A percentile compares a stretch with the other conserved stretches of the same genome.
Conservation (phyloP, 2,113 vertebrate species). For the Gila orcuttii region DNA sequence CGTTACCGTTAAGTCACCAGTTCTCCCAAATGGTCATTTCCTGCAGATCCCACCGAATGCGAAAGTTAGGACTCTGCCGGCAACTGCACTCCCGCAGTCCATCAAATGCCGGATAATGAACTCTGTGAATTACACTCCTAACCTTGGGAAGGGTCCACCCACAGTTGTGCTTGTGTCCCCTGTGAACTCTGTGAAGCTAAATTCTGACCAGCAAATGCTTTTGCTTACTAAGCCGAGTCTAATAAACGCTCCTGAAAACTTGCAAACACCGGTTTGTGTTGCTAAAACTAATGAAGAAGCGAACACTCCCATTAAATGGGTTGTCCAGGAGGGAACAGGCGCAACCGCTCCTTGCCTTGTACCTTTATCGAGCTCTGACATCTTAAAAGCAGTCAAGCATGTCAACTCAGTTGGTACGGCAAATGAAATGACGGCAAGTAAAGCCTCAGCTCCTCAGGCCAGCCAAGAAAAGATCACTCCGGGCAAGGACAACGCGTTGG, state of each 20-base stretch:
- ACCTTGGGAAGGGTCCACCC: slow-evolving; percentile 61
- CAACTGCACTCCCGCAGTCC: slow-evolving; percentile 75
- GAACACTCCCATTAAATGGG: slow-evolving; percentile 81
- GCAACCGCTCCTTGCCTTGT: slow-evolving; percentile 66
- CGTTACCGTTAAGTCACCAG: slow-evolving; percentile 66
- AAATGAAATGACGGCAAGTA: slow-evolving; percentile 49
- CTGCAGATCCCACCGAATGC: slow-evolving; percentile 84
- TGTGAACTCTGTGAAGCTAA: slow-evolving; percentile 77
- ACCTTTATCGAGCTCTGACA: slow-evolving; percentile 76
- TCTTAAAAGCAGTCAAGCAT: slow-evolving; percentile 74
- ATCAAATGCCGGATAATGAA: slow-evolving; percentile 81
- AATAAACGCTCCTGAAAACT: slow-evolving; percentile 26
- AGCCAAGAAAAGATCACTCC: slow-evolving; percentile 65
- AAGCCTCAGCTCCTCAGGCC: slow-evolving; percentile 37
- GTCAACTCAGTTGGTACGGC: slow-evolving; percentile 57
- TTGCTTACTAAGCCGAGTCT: slow-evolving; percentile 58
- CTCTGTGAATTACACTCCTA: slow-evolving; percentile 58
- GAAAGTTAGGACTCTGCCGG: slow-evolving; percentile 80
- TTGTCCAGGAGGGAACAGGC: slow-evolving; percentile 77
- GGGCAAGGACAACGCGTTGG: slow-evolving; percentile 79
- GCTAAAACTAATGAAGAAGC: slow-evolving; percentile 59
- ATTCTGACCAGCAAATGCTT: slow-evolving; percentile 57
- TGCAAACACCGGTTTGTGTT: slow-evolving; percentile 53
- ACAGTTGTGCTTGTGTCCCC: slow-evolving; percentile 81
- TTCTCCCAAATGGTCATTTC: slow-evolving; percentile 78